These are phyloP conservation scores for Platypus cylindrus DNA, from an alignment of 2,888 invertebrate species.

Conservation along the genomic window DNA sequence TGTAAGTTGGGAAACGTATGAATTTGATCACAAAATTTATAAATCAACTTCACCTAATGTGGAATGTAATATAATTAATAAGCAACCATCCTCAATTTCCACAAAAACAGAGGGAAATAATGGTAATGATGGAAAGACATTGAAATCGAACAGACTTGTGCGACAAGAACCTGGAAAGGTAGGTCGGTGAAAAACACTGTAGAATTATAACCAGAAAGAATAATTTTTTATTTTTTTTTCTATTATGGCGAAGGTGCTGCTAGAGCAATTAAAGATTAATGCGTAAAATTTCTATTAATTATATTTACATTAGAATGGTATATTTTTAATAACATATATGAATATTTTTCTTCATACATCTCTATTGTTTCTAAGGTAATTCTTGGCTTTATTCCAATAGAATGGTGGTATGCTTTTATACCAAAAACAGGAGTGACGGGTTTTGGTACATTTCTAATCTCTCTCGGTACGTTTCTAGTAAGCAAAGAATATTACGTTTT, in stretches of 20 bases:
- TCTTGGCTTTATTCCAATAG: constrained; percentile 80
- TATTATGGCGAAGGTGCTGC: no score
- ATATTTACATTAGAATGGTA: neutral
- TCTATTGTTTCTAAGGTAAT: constrained; percentile 19
- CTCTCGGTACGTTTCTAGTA: constrained; percentile 66
- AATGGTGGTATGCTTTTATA: constrained; percentile 90
- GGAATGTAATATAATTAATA: neutral
- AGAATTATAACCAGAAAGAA: no score
- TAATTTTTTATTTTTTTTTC: no score
- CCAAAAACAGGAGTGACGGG: constrained; percentile 85
- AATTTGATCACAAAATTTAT: constrained; percentile 9
- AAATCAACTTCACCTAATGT: no score
- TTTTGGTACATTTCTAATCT: constrained; percentile 76
- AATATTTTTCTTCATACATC: constrained; percentile 1
- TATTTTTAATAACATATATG: no score
- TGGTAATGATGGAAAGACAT: neutral
- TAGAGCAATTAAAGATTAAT: no score
- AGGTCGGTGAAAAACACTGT: constrained; percentile 35
- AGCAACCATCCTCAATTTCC: neutral
- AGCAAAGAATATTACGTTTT: constrained; percentile 91
- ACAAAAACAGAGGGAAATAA: neutral
- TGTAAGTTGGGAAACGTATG: constrained; percentile 8
- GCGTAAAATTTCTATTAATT: no score
- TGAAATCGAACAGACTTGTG: constrained; percentile 23
- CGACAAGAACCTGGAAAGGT: constrained; percentile 62